Evolutionary conservation across 2,888 invertebrate species (phyloP).

Genomic region (Cetonia aurata): DNA sequence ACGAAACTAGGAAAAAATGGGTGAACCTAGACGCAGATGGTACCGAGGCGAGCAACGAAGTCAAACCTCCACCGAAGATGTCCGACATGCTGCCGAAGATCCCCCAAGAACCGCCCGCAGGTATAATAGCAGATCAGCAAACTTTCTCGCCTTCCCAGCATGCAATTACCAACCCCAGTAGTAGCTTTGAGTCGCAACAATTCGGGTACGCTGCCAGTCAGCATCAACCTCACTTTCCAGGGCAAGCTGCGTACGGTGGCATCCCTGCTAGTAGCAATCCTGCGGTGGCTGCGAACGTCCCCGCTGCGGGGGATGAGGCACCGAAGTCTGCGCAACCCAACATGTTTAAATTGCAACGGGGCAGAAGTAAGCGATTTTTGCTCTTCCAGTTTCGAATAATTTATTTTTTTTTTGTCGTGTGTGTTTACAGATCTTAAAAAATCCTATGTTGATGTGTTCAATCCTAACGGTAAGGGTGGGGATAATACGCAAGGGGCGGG

Average conservation of each 20-base stretch:
- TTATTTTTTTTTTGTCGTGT: slow-evolving; percentile 14
- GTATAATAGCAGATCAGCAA: slow-evolving; percentile 34
- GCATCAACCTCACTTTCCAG: slow-evolving; percentile 32
- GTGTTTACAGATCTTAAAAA: slow-evolving; percentile 77
- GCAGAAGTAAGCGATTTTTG: slow-evolving; percentile 74
- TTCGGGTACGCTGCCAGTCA: not conserved
- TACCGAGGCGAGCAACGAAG: slow-evolving; percentile 68
- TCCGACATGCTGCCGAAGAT: slow-evolving; percentile 67
- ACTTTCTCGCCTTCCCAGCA: slow-evolving; percentile 35
- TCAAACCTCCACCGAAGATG: slow-evolving; percentile 80
- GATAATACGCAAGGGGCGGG: slow-evolving; percentile 61
- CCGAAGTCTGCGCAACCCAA: slow-evolving; percentile 69
- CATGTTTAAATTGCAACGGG: slow-evolving; percentile 84
- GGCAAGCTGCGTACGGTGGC: slow-evolving; percentile 15
- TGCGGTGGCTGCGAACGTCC: not conserved
- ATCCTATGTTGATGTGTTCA: slow-evolving; percentile 92
- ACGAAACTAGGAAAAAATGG: slow-evolving; percentile 89
- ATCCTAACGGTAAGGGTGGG: slow-evolving; percentile 72
- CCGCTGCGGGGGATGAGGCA: slow-evolving; percentile 9
- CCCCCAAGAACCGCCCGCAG: slow-evolving; percentile 45
- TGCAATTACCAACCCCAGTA: slow-evolving; percentile 11
- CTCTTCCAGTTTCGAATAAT: not conserved
- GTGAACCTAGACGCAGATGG: slow-evolving; percentile 83
- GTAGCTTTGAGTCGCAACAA: not conserved
- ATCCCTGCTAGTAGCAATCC: slow-evolving; percentile 4